Evolutionary conservation across 1,140 invertebrate genomes (phyloP).

Genomic region (Drosophila simulans): DNA sequence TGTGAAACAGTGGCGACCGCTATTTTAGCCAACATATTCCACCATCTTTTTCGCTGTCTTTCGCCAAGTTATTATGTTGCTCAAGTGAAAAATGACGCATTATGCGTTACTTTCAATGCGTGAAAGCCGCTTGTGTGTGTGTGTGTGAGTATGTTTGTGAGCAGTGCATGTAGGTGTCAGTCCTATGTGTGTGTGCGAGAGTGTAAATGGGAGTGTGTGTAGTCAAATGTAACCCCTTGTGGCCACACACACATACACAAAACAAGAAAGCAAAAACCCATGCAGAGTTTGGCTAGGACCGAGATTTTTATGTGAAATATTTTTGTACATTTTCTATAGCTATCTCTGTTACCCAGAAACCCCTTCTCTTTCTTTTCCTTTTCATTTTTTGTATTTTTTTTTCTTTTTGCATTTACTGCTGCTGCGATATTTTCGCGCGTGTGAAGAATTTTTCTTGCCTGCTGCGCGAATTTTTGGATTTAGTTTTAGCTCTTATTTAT

Average conservation of each 20-base stretch:
- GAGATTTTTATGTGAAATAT: conserved; percentile 63
- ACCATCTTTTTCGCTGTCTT: conserved; percentile 34
- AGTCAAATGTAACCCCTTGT: conserved; percentile 61
- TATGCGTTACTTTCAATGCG: conserved; percentile 59
- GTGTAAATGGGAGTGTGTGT: conserved; percentile 7
- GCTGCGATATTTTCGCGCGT: conserved; percentile 50
- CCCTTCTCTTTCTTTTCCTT: background rate
- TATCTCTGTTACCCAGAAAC: conserved; percentile 9
- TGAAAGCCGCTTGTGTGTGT: conserved; percentile 22
- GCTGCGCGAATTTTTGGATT: conserved; percentile 62
- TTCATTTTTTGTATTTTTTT: conserved; percentile 8
- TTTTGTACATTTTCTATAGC: conserved; percentile 27
- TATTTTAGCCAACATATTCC: conserved; percentile 17
- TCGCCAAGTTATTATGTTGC: conserved; percentile 58
- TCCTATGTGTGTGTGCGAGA: background rate
- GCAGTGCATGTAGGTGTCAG: background rate
- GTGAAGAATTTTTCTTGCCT: conserved; percentile 50
- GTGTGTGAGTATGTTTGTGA: conserved; percentile 5
- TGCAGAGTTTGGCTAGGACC: conserved; percentile 52
- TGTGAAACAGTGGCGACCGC: background rate
- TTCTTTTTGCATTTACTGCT: conserved; percentile 34
- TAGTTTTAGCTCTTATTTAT: conserved; percentile 47
- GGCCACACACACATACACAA: conserved; percentile 36
- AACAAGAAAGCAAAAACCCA: conserved; percentile 7
- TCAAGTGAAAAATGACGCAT: conserved; percentile 77